Conservation (phyloP, 2,888 invertebrate species). For the Carabus problematicus region DNA sequence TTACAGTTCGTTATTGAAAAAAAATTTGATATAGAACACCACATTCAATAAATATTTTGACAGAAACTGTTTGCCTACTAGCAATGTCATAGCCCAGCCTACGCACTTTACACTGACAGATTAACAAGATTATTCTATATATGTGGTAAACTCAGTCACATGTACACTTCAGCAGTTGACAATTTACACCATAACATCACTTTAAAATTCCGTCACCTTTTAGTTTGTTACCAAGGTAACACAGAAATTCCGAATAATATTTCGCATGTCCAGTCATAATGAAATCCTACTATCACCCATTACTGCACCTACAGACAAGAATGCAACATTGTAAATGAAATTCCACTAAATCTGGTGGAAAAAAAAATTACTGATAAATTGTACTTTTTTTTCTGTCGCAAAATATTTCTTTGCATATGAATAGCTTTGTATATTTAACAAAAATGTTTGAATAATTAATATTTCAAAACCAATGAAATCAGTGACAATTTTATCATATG, state of each 20-base stretch:
- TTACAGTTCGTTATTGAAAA: constrained; percentile 56
- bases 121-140: constrained; percentile 31
- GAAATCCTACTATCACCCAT: constrained; percentile 52
- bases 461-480: too few species aligned
- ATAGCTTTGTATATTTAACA: too few species aligned
- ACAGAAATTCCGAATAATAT: constrained; percentile 42
- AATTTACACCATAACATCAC: constrained; percentile 49
- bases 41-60: constrained; percentile 56
- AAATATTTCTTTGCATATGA: too few species aligned
- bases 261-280: constrained; percentile 55
- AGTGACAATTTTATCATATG: too few species aligned
- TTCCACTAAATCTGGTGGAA: background rate
- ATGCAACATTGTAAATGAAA: constrained; percentile 31
- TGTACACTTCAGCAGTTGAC: constrained; percentile 38
- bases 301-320: constrained; percentile 41
- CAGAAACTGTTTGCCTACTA: constrained; percentile 53
- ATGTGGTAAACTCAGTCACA: constrained; percentile 29
- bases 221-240: constrained; percentile 39
- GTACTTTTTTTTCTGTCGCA: too few species aligned
- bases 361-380: background rate
- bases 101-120: constrained; percentile 49
- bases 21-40: constrained; percentile 59
- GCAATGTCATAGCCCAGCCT: constrained; percentile 60
- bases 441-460: too few species aligned
- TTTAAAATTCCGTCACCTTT: constrained; percentile 38